Conservation (phyloP, 2,888 invertebrate genomes). For the Diaprepes abbreviatus region DNA sequence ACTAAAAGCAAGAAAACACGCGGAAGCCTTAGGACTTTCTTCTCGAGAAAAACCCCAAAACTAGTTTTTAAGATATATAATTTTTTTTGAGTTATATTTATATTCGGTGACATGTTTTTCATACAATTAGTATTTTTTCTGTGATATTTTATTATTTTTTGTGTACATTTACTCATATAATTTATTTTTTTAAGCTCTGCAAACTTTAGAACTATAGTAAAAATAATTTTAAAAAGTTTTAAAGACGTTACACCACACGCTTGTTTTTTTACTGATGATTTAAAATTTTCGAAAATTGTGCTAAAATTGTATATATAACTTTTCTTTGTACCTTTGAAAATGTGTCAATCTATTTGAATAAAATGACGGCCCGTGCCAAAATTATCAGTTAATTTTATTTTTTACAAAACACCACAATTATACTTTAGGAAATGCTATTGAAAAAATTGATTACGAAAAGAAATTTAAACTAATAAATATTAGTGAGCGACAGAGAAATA, state of each 20-base stretch:
- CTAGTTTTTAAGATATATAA: conserved; percentile 21
- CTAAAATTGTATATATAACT: conserved; percentile 28
- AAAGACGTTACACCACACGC: background rate
- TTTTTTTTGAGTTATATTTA: background rate
- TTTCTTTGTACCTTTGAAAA: conserved; percentile 33
- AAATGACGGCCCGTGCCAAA: conserved; percentile 20
- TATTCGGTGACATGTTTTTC: background rate
- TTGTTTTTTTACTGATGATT: background rate
- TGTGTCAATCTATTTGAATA: conserved; percentile 33
- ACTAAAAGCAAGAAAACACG: conserved; percentile 93
- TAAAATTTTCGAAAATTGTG: conserved; percentile 3
- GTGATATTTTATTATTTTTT: conserved; percentile 17
- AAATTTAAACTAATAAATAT: background rate
- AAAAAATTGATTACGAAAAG: too few relatives aligned
- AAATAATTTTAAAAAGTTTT: background rate
- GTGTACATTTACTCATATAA: background rate
- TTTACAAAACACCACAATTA: too few relatives aligned
- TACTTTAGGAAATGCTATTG: too few relatives aligned
- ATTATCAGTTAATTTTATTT: background rate
- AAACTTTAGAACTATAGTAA: background rate
- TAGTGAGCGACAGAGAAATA: background rate
- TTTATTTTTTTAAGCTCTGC: background rate
- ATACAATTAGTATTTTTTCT: conserved; percentile 4
- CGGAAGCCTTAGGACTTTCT: conserved; percentile 84
- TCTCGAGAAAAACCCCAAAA: conserved; percentile 52